phyloP scores from a whole-genome alignment of 2,888 invertebrate species.

The Globia sparganii region DNA sequence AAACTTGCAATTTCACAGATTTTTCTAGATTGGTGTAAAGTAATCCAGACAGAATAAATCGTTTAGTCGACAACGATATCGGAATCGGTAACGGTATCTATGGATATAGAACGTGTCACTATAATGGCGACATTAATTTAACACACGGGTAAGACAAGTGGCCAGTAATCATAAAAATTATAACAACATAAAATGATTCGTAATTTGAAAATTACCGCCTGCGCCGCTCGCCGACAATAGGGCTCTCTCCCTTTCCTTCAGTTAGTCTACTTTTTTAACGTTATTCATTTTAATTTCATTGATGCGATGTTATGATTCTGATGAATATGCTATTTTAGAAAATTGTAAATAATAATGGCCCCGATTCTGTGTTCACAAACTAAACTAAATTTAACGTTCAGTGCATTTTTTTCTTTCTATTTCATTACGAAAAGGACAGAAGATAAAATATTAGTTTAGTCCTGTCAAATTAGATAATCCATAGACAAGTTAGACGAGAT shows the following conservation, averaged over 20 bases:
- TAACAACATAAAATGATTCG: too few species aligned
- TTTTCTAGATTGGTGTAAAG: constrained; percentile 11
- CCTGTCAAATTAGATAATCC: too few species aligned
- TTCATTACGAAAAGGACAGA: too few species aligned
- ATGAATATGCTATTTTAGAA: background rate
- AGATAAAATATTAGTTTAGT: too few species aligned
- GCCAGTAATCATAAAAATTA: too few species aligned
- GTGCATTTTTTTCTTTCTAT: too few species aligned
- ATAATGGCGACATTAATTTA: background rate
- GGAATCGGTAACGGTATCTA: background rate
- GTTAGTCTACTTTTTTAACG: background rate
- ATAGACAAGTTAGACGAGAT: too few species aligned
- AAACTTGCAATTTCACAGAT: constrained; percentile 13
- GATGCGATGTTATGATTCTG: background rate
- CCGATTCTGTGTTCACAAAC: too few species aligned
- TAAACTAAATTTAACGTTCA: too few species aligned
- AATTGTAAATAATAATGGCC: background rate
- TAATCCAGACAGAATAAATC: background rate
- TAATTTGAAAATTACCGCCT: too few species aligned
- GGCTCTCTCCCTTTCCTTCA: background rate
- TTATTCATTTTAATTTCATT: background rate
- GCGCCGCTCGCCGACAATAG: too few species aligned
- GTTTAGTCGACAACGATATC: background rate
- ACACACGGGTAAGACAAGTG: background rate
- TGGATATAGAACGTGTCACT: background rate